Conservation (phyloP, 1,140 invertebrate species). For the Musca vetustissima region DNA sequence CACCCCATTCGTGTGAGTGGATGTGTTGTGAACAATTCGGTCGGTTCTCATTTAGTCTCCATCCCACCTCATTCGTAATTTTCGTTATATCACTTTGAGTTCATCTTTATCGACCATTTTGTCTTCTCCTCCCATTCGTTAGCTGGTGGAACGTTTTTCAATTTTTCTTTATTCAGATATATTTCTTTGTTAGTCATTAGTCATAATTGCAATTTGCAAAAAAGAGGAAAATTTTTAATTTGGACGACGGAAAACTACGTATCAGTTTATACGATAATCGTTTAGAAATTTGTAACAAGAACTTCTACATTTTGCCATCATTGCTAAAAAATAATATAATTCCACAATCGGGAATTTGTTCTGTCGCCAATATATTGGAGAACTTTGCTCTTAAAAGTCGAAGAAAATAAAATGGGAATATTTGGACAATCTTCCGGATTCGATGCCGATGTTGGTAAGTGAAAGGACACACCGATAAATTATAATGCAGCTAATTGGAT, state of each 20-base stretch:
- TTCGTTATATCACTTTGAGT: too few relatives aligned
- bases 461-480: conserved; percentile 30
- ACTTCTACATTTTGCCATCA: too few relatives aligned
- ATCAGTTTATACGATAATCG: not conserved
- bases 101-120: too few relatives aligned
- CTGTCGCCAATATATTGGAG: not conserved
- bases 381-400: not conserved
- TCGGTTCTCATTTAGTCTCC: too few relatives aligned
- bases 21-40: too few relatives aligned
- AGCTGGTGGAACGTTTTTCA: too few relatives aligned
- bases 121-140: too few relatives aligned
- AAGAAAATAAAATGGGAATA: conserved; percentile 58
- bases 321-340: conserved; percentile 13
- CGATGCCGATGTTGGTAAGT: conserved; percentile 74
- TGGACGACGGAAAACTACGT: not conserved
- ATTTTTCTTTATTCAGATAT: too few relatives aligned
- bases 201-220: conserved; percentile 11
- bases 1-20: too few relatives aligned
- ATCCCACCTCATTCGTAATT: too few relatives aligned
- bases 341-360: conserved; percentile 5
- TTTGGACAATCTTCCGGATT: conserved; percentile 70
- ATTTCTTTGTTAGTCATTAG: too few relatives aligned
- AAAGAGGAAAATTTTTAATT: not conserved
- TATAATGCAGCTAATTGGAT: not conserved
- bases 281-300: too few relatives aligned